Evolutionary conservation across 2,113 vertebrate species (phyloP), one percentile per base, ranked within the genome.

Genomic region (Ophiodon elongatus): DNA sequence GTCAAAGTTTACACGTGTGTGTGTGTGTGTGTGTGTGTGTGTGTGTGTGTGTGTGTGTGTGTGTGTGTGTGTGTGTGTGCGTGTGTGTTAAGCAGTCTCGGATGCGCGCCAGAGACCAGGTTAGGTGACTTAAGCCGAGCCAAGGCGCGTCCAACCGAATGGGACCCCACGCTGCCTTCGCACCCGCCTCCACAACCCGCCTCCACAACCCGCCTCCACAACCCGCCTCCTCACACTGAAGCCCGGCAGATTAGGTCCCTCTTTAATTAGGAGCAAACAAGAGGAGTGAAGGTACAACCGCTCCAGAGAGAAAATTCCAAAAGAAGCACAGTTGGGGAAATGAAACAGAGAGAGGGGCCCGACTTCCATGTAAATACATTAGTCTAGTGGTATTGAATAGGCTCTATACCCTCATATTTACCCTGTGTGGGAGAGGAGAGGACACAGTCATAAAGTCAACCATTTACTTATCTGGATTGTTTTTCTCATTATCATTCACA

Each of bases 211-310:
- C n/a, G n/a, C n/a, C n/a, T n/a, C n/a, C n/a, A n/a, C n/a, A n/a
- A n/a, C n/a, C n/a, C n/a, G n/a, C n/a, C n/a, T n/a, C n/a, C n/a
- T n/a, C 89, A 92, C 85, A 90, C 64, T n/a, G 85, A 89, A 89
- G 85, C 85, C 64, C 50, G 17, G 60, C 50, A 86, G 89, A 94
- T 94, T 94, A 91, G 84, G 71, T 84, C 74, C 33, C 77, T 80
- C 83, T 85, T 74, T 91, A 88, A 91, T 87, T 79, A 93, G 85
- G 68, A 85, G 82, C 63, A 85, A 80, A 85, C 74, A 75, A 79
- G 43, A 85, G 82, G 62, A 64, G 70, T 60, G 39, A 70, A 73
- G 87, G 62, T 62, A 15, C 69, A 29, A 62, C 17, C 64, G 63
- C 79, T 82, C 65, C 76, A 66, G 41, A 31, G 43, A 82, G 76